Conservation (phyloP, 2,888 invertebrate species). For the Arctia plantaginis region DNA sequence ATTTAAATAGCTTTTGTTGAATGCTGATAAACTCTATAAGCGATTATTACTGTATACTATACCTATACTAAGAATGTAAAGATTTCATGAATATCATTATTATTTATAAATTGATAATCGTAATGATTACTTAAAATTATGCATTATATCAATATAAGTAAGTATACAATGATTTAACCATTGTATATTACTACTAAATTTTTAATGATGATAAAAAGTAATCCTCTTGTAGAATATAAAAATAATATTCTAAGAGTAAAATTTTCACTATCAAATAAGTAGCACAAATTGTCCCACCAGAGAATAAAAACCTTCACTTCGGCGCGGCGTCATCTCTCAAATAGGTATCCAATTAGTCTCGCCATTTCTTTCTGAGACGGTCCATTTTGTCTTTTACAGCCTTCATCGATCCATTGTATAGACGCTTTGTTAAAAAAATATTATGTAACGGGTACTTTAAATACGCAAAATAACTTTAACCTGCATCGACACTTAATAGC, state of each 20-base stretch:
- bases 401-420: background rate
- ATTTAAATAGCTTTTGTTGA: background rate
- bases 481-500: conserved; percentile 32
- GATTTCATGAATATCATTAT: too few relatives aligned
- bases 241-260: background rate
- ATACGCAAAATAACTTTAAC: conserved; percentile 28
- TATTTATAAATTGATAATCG: too few relatives aligned
- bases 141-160: background rate
- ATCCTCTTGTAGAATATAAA: background rate
- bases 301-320: background rate
- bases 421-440: background rate
- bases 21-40: background rate
- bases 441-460: background rate
- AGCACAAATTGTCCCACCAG: background rate
- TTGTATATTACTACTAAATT: background rate
- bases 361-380: background rate
- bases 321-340: background rate
- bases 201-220: background rate
- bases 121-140: background rate
- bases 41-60: too few relatives aligned
- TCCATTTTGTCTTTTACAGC: background rate
- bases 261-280: background rate
- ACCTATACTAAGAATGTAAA: too few relatives aligned
- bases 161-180: background rate
- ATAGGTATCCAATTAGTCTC: conserved; percentile 2